A percentile compares a stretch with the other conserved stretches of the same genome.
phyloP scores from a whole-genome alignment of 2,797 vertebrate genomes.

The Microctenopoma lineatum region DNA sequence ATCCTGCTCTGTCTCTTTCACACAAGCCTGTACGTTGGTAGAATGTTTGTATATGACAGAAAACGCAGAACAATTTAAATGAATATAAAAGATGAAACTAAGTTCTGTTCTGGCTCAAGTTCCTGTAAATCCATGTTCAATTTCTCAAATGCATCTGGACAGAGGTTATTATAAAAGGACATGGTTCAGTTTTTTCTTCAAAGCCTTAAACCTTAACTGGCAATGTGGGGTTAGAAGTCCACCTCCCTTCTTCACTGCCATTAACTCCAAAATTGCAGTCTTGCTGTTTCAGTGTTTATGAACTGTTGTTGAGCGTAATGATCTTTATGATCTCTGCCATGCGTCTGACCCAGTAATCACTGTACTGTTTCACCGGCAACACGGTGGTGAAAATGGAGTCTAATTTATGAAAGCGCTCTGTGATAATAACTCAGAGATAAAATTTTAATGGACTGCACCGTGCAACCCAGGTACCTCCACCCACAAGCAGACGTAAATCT shows the following conservation, averaged over 20 bases:
- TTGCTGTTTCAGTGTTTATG: conserved; percentile 14
- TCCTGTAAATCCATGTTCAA: no score
- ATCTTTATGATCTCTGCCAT: conserved; percentile 8
- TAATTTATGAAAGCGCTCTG: conserved; percentile 6
- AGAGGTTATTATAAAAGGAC: conserved; percentile 9
- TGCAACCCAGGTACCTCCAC: neutral
- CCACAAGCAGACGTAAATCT: neutral
- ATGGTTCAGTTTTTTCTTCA: neutral
- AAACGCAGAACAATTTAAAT: no score
- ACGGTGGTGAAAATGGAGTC: conserved; percentile 23
- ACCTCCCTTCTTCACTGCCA: neutral
- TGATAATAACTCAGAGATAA: conserved; percentile 1
- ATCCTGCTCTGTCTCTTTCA: no score
- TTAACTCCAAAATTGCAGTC: neutral
- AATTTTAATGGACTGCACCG: conserved; percentile 3
- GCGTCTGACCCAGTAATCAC: conserved; percentile 2
- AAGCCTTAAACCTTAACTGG: neutral
- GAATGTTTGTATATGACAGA: no score
- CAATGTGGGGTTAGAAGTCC: neutral
- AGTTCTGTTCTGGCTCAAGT: no score
- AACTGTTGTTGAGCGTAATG: conserved; percentile 6
- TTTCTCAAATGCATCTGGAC: neutral
- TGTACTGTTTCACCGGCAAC: neutral
- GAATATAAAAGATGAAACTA: no score
- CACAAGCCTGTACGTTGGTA: no score